Percentiles rank a stretch among this genome's conserved stretches.
Evolutionary conservation across 1,140 invertebrate species (phyloP).

Genomic region (Cyclargus thomasi): DNA sequence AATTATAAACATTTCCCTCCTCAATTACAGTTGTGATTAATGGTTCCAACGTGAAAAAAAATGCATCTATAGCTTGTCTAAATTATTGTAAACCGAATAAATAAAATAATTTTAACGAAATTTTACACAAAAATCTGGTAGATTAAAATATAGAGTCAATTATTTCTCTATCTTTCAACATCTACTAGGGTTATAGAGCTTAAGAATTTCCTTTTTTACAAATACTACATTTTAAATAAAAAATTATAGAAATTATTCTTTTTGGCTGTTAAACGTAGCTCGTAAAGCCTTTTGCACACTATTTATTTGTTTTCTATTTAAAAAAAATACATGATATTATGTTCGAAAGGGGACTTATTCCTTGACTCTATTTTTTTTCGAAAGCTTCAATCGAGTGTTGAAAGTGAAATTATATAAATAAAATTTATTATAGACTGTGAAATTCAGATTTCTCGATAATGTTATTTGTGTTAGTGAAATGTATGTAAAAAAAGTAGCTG

Average conservation of each 20-base stretch:
- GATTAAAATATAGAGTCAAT: neutral
- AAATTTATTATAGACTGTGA: neutral
- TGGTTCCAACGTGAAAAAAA: neutral
- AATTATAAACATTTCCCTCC: neutral
- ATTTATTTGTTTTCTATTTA: neutral
- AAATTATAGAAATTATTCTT: neutral
- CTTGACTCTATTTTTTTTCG: no score
- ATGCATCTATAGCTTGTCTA: neutral
- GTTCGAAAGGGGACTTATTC: no score
- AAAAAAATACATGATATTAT: no score
- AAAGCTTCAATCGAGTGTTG: no score
- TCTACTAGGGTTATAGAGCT: neutral
- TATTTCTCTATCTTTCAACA: constrained; percentile 1
- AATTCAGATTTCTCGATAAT: neutral
- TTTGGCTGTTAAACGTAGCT: neutral
- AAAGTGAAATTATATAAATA: no score
- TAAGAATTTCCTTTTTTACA: no score
- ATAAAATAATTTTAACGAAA: neutral
- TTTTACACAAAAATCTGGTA: neutral
- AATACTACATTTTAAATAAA: no score
- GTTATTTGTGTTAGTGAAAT: neutral
- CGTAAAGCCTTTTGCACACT: neutral
- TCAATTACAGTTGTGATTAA: neutral
- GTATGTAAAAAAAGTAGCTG: neutral
- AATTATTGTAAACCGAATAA: neutral